Conservation (phyloP, 2,888 invertebrate genomes). For the Cybosia mesomella region DNA sequence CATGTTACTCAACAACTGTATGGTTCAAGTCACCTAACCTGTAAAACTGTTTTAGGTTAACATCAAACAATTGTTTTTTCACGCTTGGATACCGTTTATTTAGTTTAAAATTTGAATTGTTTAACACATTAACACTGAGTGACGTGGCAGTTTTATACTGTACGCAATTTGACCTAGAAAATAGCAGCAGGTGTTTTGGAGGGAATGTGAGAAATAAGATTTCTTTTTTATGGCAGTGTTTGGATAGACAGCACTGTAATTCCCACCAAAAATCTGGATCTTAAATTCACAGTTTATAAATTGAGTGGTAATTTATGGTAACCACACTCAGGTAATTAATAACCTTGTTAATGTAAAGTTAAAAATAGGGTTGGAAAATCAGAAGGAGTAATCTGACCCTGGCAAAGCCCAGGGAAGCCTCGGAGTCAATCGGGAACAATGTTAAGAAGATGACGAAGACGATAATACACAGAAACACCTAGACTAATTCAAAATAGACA, state of each 20-base stretch:
- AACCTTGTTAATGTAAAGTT: too few species aligned
- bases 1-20: constrained; percentile 41
- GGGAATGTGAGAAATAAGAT: constrained; percentile 19
- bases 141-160: constrained; percentile 48
- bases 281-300: too few species aligned
- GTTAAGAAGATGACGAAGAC: too few species aligned
- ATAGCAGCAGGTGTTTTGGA: constrained; percentile 24
- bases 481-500: too few species aligned
- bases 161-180: constrained; percentile 44
- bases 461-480: too few species aligned
- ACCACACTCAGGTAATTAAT: too few species aligned
- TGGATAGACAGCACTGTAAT: background rate
- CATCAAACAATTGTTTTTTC: constrained; percentile 54
- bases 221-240: background rate
- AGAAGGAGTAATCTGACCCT: too few species aligned
- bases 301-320: too few species aligned
- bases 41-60: constrained; percentile 45
- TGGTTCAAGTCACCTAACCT: constrained; percentile 39
- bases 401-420: too few species aligned
- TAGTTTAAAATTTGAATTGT: constrained; percentile 57
- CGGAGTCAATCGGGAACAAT: too few species aligned
- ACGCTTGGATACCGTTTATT: constrained; percentile 47
- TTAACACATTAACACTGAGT: constrained; percentile 52
- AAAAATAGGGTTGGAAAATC: too few species aligned
- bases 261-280: background rate